Evolutionary conservation across 1,140 invertebrate genomes (phyloP), one percentile per base, ranked within the genome.

Genomic region (Panagrolaimus sp.): DNA sequence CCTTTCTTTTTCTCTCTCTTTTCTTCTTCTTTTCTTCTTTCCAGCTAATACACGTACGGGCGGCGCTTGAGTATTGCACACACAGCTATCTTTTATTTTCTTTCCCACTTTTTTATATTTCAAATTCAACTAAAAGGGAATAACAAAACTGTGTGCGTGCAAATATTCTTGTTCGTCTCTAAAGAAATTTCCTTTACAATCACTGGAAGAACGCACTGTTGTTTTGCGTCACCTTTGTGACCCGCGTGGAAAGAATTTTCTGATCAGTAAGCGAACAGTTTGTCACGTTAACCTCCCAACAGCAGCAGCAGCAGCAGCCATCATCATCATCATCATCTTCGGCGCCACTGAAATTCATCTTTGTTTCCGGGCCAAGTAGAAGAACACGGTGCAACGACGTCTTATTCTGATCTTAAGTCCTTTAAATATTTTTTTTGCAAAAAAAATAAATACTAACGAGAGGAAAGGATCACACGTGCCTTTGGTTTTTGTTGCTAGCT

Each of bases 141-240:
- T 26, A 58, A 21, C 32, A 38, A 58, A 58, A 58, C 52, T 28
- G 52, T 58, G 52, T 28, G 52, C 28, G 28, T 26, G 52, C 28
- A 14, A 26, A 24, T 52, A 21, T 58, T 58, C 17, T 38, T 58
- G 52, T 58, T 58, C 52, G 52, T 58, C 52, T 52, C n/a, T 38
- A 38, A 38, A 58, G 17, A 58, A 58, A 58, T 26, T 58, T 28
- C 52, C 48, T 58, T 58, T 28, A 58, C 52, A 58, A 58, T 58
- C 52, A 58, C 52, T 28, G 32, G 14, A 58, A 21, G 52, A 58
- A 28, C 52, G 52, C 32, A 38, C 32, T 38, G 32, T n/a, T n/a
- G n/a, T 38, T 58, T 58, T 58, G 52, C 52, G 52, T 58, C 52
- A 58, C 52, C 28, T 58, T 58, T 58, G 21, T 21, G 21, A 28